Conservation (phyloP, 2,888 invertebrate genomes). For the Eutolmus rufibarbis region DNA sequence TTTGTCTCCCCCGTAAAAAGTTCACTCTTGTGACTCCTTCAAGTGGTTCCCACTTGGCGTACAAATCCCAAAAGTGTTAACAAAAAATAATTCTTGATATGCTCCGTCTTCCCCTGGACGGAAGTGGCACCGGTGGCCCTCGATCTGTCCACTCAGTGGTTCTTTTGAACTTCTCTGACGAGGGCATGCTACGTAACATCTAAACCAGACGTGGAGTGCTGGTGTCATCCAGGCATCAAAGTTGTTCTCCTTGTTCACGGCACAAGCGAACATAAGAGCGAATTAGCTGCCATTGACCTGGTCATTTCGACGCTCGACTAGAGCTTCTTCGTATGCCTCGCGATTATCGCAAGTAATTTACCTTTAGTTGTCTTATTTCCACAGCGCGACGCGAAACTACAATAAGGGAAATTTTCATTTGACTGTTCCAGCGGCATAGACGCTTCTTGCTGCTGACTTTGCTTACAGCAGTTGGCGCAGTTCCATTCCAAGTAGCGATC, state of each 20-base stretch:
- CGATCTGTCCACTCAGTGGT: neutral
- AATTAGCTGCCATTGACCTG: slow-evolving; percentile 1
- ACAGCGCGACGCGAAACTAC: neutral
- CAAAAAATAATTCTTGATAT: neutral
- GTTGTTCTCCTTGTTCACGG: neutral
- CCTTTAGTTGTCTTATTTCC: neutral
- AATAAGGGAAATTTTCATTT: neutral
- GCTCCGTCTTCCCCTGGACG: neutral
- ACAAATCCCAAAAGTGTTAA: neutral
- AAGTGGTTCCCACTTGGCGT: neutral
- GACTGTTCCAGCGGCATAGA: neutral
- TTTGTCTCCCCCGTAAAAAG: neutral
- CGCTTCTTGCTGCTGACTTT: neutral
- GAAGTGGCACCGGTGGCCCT: neutral
- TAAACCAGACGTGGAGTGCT: neutral
- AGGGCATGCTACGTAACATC: neutral
- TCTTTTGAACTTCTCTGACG: neutral
- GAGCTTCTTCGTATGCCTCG: neutral
- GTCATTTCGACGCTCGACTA: neutral
- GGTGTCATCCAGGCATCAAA: neutral
- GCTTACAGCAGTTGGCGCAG: neutral
- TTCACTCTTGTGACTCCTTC: neutral
- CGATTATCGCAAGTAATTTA: neutral
- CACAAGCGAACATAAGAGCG: neutral
- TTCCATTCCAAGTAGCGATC: neutral